phyloP scores from a whole-genome alignment of 2,797 vertebrate species.

The Sardinella longiceps region DNA sequence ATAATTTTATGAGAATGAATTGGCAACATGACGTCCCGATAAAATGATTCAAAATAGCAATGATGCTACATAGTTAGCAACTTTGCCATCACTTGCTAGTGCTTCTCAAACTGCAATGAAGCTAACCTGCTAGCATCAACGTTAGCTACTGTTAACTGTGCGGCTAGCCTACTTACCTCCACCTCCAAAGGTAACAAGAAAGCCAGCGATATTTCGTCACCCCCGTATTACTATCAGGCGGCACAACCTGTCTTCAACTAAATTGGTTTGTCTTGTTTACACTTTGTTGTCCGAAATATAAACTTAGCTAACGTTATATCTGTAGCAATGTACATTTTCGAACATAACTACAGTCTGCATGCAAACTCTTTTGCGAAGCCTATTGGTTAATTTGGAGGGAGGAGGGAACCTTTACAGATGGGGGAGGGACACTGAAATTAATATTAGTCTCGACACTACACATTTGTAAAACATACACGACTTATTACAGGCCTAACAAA shows the following conservation, averaged over 20 bases:
- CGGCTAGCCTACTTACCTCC: constrained; percentile 11
- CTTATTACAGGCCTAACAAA: background rate
- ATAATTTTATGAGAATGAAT: background rate
- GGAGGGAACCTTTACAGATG: constrained; percentile 12
- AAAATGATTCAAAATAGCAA: background rate
- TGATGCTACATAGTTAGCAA: background rate
- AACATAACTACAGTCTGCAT: constrained; percentile 4
- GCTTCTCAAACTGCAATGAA: background rate
- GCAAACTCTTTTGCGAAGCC: constrained; percentile 1
- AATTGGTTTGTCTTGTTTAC: background rate
- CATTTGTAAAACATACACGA: background rate
- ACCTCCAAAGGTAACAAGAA: constrained; percentile 21
- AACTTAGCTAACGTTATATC: background rate
- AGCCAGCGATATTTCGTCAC: background rate
- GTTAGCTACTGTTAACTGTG: constrained; percentile 14
- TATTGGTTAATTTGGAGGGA: background rate
- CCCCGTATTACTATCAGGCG: background rate
- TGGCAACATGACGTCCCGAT: background rate
- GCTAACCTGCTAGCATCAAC: constrained; percentile 2
- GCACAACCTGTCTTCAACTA: background rate
- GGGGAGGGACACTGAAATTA: constrained; percentile 7
- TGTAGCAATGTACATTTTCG: constrained; percentile 21
- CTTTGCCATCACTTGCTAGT: constrained; percentile 3
- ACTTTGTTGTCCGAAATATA: background rate
- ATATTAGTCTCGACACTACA: background rate